Evolutionary conservation across 1,140 invertebrate genomes (phyloP), one percentile per base, ranked within the genome.

Genomic region (Gonioctena quinquepunctata): DNA sequence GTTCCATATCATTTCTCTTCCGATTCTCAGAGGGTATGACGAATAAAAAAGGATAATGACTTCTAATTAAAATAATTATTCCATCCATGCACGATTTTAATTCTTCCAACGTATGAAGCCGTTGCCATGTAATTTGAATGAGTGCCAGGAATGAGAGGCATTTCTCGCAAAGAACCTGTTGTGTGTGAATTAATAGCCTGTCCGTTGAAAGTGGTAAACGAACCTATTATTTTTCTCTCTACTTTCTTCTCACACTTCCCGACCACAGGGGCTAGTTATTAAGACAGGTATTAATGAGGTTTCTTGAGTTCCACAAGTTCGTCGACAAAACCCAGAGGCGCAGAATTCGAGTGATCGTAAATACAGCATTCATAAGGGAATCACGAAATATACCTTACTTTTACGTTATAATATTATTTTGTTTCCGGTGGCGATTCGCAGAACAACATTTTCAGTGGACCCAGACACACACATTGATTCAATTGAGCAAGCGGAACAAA

Each of bases 381-480:
- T 42, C 16, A 2, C 33, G 33, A 42, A 42, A 42, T 8, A 42
- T 3, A 13, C 33, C 33, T 4, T 2, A 42, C 33, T n/a, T 42
- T 42, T 13, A 42, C 33, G 33, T 42, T 13, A 42, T 42, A 42
- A 42, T 42, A 42, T 18, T 62, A 16, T 82, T 72, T 82, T 83
- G 79, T 83, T 87, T 88, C 87, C 86, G 83, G 87, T 87, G 82
- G 81, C 82, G 83, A 77, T 74, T 69, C 82, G 81, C 88, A 96
- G 95, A 92, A 93, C 91, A 88, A 97, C 95, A 86, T 97, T 98
- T 92, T 90, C 91, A 90, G 93, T 98, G 89, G 96, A 98, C 88
- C 95, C 96, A 86, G 96, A 98, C 88, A 97, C 95, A 85, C 97
- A 99, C 90, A 95, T 96, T 88, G 97, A 98, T 89, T 95, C 95